Conservation (phyloP, 2,888 invertebrate species). For the Xestia c-nigrum region DNA sequence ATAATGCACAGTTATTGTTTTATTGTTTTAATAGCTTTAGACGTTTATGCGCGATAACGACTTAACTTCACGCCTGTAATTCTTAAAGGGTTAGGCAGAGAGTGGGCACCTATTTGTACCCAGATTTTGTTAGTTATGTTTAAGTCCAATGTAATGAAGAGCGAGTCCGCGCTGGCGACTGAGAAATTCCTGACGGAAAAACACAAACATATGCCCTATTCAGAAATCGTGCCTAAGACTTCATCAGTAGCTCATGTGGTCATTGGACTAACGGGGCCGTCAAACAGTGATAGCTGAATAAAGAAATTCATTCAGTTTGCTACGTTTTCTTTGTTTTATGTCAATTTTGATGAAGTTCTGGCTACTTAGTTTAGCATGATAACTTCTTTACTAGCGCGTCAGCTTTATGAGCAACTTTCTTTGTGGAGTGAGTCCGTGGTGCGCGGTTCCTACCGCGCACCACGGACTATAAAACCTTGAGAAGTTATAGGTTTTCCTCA, state of each 20-base stretch:
- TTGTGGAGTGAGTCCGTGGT: slow-evolving; percentile 3
- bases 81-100: neutral
- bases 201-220: neutral
- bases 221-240: too few species aligned
- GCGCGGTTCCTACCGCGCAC: too few species aligned
- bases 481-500: neutral
- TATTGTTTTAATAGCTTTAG: slow-evolving; percentile 49
- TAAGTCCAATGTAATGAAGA: neutral
- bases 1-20: slow-evolving; percentile 61
- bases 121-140: neutral
- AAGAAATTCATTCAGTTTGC: slow-evolving; percentile 19
- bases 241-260: neutral
- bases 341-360: slow-evolving; percentile 27
- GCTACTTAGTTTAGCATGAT: slow-evolving; percentile 27
- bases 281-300: slow-evolving; percentile 6
- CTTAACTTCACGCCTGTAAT: neutral
- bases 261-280: neutral
- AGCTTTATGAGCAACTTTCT: slow-evolving; percentile 28
- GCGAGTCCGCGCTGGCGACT: neutral
- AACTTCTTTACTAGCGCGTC: slow-evolving; percentile 21
- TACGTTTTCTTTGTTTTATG: slow-evolving; percentile 18
- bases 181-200: neutral
- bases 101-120: neutral
- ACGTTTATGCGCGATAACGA: slow-evolving; percentile 8
- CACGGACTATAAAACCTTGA: slow-evolving; percentile 10